A percentile compares a stretch with the other conserved stretches of the same genome.
Conservation (phyloP, 2,113 vertebrate genomes). For the Poecile atricapillus region DNA sequence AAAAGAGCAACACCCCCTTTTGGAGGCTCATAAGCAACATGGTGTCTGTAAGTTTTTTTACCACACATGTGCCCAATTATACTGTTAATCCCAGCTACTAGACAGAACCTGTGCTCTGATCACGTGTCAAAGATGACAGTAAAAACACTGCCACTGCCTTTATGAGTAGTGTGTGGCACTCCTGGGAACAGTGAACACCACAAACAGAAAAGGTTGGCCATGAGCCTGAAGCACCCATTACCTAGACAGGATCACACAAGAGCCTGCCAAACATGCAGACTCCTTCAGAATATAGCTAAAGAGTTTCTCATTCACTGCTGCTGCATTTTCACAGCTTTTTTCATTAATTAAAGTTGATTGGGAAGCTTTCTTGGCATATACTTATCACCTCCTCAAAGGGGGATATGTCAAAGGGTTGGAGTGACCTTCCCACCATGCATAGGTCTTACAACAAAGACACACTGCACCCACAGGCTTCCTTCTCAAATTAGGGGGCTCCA, state of each 20-base stretch:
- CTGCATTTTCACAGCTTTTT: neutral
- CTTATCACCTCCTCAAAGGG: neutral
- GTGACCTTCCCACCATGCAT: neutral
- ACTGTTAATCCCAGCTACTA: neutral
- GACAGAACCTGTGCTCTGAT: neutral
- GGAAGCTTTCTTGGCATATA: neutral
- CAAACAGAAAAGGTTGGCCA: neutral
- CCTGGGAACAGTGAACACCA: neutral
- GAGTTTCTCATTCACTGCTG: neutral
- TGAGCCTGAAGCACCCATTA: neutral
- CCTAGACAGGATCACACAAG: neutral
- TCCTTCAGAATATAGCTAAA: neutral
- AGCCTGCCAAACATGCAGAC: neutral
- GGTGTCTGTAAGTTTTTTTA: neutral
- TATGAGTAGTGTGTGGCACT: neutral
- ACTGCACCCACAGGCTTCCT: neutral
- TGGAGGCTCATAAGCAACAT: neutral
- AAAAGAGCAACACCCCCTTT: neutral
- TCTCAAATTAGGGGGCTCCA: neutral
- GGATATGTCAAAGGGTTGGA: neutral
- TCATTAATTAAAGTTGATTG: neutral
- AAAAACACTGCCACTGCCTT: neutral
- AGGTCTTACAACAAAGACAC: neutral
- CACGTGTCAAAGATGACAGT: neutral
- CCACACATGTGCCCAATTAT: neutral